Percentiles rank a stretch among this genome's conserved stretches.
Conservation (phyloP, 2,797 vertebrate genomes). For the Pangasius djambal region DNA sequence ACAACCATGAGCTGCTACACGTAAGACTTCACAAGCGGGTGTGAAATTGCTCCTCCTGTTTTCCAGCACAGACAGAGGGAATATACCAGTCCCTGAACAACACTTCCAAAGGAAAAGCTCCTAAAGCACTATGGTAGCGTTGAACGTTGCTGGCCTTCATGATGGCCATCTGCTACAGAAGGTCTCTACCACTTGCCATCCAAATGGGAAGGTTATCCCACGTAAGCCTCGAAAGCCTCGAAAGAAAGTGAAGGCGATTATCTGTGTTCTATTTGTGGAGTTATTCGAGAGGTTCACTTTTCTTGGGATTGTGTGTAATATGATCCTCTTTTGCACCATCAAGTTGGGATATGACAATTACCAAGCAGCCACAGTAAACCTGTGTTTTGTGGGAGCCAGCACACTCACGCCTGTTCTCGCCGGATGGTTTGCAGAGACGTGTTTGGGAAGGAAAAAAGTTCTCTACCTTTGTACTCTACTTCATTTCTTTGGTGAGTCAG, state of each 20-base stretch:
- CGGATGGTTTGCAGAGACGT: slow-evolving; percentile 84
- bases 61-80: slow-evolving; percentile 59
- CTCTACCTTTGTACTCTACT: slow-evolving; percentile 84
- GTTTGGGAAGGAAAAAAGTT: slow-evolving; percentile 79
- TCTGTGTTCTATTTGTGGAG: slow-evolving; percentile 88
- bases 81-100: slow-evolving; percentile 50
- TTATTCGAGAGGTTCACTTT: slow-evolving; percentile 90
- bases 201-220: slow-evolving; percentile 32
- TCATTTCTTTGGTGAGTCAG: slow-evolving; percentile 88
- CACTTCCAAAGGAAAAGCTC: slow-evolving; percentile 32
- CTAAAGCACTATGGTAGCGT: slow-evolving; percentile 65
- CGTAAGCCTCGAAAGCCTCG: slow-evolving; percentile 55
- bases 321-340: slow-evolving; percentile 89
- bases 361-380: slow-evolving; percentile 85
- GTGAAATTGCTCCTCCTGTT: slow-evolving; percentile 76
- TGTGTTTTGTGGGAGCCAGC: slow-evolving; percentile 87
- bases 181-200: slow-evolving; percentile 43
- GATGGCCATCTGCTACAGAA: slow-evolving; percentile 53
- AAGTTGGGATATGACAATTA: slow-evolving; percentile 84
- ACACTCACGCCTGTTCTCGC: slow-evolving; percentile 79
- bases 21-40: slow-evolving; percentile 70
- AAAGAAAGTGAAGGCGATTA: slow-evolving; percentile 80
- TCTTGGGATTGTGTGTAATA: slow-evolving; percentile 91
- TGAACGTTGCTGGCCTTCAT: slow-evolving; percentile 48
- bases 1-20: slow-evolving; percentile 51